Evolutionary conservation across 2,888 invertebrate species (phyloP), one percentile per base, ranked within the genome.

Genomic region (Itoplectis maculator): DNA sequence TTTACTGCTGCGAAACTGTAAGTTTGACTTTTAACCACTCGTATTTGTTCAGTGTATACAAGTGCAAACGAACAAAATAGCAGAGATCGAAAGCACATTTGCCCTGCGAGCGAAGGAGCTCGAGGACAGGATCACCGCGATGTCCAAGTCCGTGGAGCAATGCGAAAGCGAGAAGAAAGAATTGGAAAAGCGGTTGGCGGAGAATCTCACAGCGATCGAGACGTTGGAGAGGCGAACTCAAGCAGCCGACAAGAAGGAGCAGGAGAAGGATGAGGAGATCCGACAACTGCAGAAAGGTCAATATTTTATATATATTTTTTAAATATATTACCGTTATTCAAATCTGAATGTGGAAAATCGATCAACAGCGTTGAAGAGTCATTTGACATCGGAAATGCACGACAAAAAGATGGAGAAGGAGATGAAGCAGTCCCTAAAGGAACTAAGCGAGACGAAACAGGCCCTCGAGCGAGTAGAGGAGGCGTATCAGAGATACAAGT

Each of bases 231-330:
- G 77, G 18, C 86, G 85, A 42, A 82, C 89, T 18, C 61, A 84
- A 13, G 63, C 79, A 11, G 77, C 78, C 0, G 66, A 75, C 0
- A 29, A 56, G 3, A 85, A 82, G 51, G 89, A 90, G 18, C 83
- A 84, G 35, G 92, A 92, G 1, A 91, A 89, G 82, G 91, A 92
- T 49, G 74, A 42, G 1, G 92, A 92, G 80, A 91, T 91, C 37
- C 42, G 11, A n/a, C 84, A 82, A 20, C 85, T 92, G 13, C 91
- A 92, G 82, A 89, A 87, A 76, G 90, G 91, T 88, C 47, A 51
- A 18, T 63, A 88, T 86, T 49, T 90, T 9, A 23, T 11, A 54
- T 54, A 11, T 11, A 23, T 54, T 54, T 9, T 49, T 90, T 9
- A 23, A 20, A 54, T 54, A 11, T n/a, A n/a, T 9, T 8, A 51